phyloP scores from a whole-genome alignment of 2,797 vertebrate genomes.

The Gymnoscopelus microlampas region DNA sequence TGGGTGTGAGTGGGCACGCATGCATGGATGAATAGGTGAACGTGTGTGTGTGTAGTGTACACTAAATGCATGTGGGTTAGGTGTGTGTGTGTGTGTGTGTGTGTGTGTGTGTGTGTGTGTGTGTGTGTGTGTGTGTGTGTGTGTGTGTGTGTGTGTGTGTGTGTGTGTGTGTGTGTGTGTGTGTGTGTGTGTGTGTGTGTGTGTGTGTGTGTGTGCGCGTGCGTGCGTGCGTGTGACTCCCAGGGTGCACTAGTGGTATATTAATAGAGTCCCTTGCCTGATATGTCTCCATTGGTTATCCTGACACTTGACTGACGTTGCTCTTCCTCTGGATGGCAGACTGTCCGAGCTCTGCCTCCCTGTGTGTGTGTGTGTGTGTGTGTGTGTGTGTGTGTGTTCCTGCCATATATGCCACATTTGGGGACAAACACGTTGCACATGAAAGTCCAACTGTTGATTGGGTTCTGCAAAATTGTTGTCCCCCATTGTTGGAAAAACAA shows the following conservation, averaged over 20 bases:
- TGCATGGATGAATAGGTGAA: not conserved
- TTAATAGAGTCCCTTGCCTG: constrained; percentile 61
- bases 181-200: constrained; percentile 14
- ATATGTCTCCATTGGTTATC: constrained; percentile 46
- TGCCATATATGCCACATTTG: too few species aligned
- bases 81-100: not conserved
- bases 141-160: not conserved
- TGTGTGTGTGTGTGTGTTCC: not conserved
- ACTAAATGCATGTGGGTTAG: not conserved
- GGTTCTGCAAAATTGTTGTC: too few species aligned
- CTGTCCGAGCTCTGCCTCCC: constrained; percentile 57
- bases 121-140: not conserved
- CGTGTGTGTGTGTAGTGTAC: not conserved
- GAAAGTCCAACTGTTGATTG: too few species aligned
- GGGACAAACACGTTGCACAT: too few species aligned
- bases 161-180: not conserved
- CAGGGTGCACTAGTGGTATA: constrained; percentile 49
- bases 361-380: constrained; percentile 3
- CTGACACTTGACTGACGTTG: constrained; percentile 70
- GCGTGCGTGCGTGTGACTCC: constrained; percentile 32
- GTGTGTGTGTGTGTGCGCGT: constrained; percentile 11
- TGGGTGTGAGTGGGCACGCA: too few species aligned
- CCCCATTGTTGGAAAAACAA: too few species aligned
- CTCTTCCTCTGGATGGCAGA: constrained; percentile 60
- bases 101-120: not conserved